Conservation (phyloP, 2,113 vertebrate species). For the Mormyrus lacerda region DNA sequence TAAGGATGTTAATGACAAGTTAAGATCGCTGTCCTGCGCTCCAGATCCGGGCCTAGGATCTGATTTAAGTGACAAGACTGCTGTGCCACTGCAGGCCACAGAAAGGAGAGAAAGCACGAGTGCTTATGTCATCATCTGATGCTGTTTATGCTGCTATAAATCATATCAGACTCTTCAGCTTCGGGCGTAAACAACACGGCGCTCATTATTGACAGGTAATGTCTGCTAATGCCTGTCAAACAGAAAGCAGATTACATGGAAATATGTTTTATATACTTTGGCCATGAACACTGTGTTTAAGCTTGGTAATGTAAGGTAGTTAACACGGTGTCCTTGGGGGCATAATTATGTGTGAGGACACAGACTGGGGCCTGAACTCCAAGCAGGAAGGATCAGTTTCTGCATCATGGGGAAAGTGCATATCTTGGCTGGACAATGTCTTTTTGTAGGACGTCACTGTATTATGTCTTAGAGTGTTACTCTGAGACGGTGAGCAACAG, state of each 20-base stretch:
- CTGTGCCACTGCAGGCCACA: neutral
- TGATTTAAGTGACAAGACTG: neutral
- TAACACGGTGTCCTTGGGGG: neutral
- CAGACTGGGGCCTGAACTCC: neutral
- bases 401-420: neutral
- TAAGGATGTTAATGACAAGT: neutral
- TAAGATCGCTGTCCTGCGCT: neutral
- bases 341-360: neutral
- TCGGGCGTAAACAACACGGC: neutral
- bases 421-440: neutral
- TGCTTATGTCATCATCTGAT: neutral
- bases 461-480: neutral
- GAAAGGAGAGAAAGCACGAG: neutral
- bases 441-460: neutral
- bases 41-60: neutral
- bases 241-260: neutral
- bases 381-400: neutral
- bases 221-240: neutral
- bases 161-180: neutral
- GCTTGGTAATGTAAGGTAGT: neutral
- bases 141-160: neutral
- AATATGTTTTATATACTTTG: neutral
- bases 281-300: neutral
- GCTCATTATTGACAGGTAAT: neutral
- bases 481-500: constrained; percentile 43